These are phyloP conservation scores for Eilema griseolum DNA, from an alignment of 2,888 invertebrate genomes.

Conservation along the genomic window DNA sequence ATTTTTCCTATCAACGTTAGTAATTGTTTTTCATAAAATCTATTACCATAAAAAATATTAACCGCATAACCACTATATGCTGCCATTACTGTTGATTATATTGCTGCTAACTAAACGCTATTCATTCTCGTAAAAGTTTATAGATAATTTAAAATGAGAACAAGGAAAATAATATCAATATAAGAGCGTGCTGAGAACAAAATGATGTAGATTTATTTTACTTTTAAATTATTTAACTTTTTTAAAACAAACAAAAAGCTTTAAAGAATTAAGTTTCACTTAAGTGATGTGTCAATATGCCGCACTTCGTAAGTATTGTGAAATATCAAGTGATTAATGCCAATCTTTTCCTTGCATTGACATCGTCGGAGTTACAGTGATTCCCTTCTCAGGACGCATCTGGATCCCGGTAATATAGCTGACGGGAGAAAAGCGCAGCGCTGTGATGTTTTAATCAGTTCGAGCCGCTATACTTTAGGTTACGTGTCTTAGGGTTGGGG, in stretches of 20 bases:
- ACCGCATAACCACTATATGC: not conserved
- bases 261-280: too few species aligned
- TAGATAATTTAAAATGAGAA: constrained; percentile 1
- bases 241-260: too few species aligned
- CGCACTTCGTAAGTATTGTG: not conserved
- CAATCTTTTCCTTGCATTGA: too few species aligned
- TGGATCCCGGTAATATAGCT: too few species aligned
- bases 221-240: too few species aligned
- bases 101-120: not conserved
- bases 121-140: constrained; percentile 7
- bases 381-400: too few species aligned
- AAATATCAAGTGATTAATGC: not conserved
- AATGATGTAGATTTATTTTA: not conserved
- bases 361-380: not conserved
- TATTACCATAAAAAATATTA: not conserved
- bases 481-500: too few species aligned
- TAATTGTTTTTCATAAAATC: not conserved
- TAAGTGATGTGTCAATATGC: not conserved
- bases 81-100: not conserved
- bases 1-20: not conserved
- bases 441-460: not conserved
- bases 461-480: too few species aligned
- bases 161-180: not conserved
- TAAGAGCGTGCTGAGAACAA: not conserved
- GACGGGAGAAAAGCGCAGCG: too few species aligned